Base-by-base conservation (phyloP, 1,140 invertebrate genomes). In the Lasaia peninsularis region DNA sequence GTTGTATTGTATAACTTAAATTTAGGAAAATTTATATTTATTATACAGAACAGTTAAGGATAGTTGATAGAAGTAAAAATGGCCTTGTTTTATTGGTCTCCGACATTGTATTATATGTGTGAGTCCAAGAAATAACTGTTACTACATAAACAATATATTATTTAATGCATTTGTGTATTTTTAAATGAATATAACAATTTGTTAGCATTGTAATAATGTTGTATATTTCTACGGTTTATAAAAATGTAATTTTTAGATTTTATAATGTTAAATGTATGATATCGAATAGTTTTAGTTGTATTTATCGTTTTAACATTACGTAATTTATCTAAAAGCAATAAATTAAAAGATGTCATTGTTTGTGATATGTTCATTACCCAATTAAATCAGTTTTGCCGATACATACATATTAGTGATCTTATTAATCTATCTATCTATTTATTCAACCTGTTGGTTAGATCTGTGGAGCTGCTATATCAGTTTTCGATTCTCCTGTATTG, bases 261-360 rank as follows among this genome's bases (percentile, higher is more conserved):
- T 48, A 48, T 24, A 24, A 48, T 48, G 44, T 48, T 48, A 20
- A 48, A 40, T 57, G 58, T 52, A 53, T 54, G 57, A 60, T 67
- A 57, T 67, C 52, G 35, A 48, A 33, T 65, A 58, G 62, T 55
- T 60, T 58, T 59, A 56, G 33, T 58, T 61, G 48, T 58, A 58
- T 51, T 50, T 48, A 10, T 49, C 24, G 56, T 50, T 34, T 40
- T 16, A 48, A 37, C 52, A 53, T 57, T 58, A 49, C 44, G 53
- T 28, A 63, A 58, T 37, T 48, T 21, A 24, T 52, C 11, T 44
- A 44, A 44, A 44, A 44, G 40, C 40, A 44, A 44, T 44, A 44
- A 44, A 10, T 44, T 20, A 18, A 44, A 18, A 9, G 18, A 14
- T 44, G 10, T 40, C 12, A 16, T 9, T 54, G 12, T 49, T 54